Percentiles rank a stretch among this genome's conserved stretches.
Evolutionary conservation across 2,113 vertebrate species (phyloP).

Genomic region (Arizona elegans): DNA sequence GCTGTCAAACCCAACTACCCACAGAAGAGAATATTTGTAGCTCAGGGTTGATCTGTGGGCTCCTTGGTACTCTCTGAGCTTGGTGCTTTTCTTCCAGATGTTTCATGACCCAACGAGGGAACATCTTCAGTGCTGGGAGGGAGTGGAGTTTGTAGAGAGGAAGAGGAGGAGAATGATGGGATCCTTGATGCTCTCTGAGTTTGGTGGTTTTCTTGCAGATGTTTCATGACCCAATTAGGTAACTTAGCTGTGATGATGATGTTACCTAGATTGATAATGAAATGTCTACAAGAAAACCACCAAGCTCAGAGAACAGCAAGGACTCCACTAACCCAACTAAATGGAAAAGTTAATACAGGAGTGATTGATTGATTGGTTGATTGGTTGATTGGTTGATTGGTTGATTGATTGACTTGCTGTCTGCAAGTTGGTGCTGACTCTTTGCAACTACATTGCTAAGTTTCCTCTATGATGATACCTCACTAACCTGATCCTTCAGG

Average conservation of each 20-base stretch:
- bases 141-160: not conserved
- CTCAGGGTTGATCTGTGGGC: not conserved
- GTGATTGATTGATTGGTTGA: not conserved
- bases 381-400: not conserved
- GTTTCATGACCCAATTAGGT: not conserved
- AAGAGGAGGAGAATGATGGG: not conserved
- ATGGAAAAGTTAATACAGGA: not conserved
- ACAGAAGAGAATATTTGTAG: not conserved
- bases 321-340: not conserved
- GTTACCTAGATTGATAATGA: not conserved
- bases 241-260: not conserved
- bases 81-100: no score
- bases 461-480: not conserved
- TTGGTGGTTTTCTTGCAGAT: not conserved
- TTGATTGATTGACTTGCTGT: not conserved
- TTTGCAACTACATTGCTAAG: not conserved
- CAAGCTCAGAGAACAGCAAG: no score
- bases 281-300: not conserved
- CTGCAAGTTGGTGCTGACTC: not conserved
- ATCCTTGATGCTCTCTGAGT: not conserved
- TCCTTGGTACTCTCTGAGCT: not conserved
- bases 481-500: not conserved
- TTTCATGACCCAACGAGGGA: no score
- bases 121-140: not conserved
- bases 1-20: not conserved